Percentiles rank a stretch among this genome's conserved stretches.
Evolutionary conservation across 35 echinoderm and acorn worm species (phyloP).

Genomic region (Acanthaster planci): DNA sequence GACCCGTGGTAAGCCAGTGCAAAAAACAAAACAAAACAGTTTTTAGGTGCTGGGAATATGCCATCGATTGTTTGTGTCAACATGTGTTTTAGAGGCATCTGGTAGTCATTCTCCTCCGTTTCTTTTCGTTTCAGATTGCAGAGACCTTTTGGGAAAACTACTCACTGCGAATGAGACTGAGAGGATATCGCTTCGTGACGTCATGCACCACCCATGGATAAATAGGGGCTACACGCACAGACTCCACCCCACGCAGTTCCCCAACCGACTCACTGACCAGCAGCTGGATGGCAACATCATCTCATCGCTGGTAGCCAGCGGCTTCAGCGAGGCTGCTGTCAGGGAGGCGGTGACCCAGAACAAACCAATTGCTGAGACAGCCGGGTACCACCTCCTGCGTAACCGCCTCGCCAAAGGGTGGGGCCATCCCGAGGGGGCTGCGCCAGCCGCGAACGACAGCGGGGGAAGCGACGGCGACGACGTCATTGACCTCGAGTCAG

Average conservation of each 20-base stretch:
- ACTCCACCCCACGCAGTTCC: constrained; percentile 48
- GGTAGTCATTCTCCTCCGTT: not conserved
- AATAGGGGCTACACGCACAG: constrained; percentile 67
- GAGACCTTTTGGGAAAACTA: constrained; percentile 64
- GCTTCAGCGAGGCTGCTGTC: constrained; percentile 41
- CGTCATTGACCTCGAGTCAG: not conserved
- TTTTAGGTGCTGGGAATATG: not conserved
- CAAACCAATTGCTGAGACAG: constrained; percentile 74
- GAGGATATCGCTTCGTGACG: constrained; percentile 68
- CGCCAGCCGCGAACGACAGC: not conserved
- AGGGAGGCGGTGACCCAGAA: constrained; percentile 53
- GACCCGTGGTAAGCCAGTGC: constrained; percentile 77
- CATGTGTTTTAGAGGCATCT: not conserved
- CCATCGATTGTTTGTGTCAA: not conserved
- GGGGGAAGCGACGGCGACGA: not conserved
- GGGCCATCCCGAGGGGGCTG: constrained; percentile 72
- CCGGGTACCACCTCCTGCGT: constrained; percentile 72
- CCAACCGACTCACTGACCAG: constrained; percentile 8
- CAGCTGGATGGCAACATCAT: constrained; percentile 52
- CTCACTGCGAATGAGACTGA: constrained; percentile 49
- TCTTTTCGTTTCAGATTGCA: constrained; percentile 67
- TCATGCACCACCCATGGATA: constrained; percentile 91
- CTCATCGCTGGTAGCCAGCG: constrained; percentile 53
- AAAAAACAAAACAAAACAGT: no score
- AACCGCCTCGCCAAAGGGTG: constrained; percentile 74